Conservation (phyloP, 2,888 invertebrate genomes). For the Oeneis ivallda region DNA sequence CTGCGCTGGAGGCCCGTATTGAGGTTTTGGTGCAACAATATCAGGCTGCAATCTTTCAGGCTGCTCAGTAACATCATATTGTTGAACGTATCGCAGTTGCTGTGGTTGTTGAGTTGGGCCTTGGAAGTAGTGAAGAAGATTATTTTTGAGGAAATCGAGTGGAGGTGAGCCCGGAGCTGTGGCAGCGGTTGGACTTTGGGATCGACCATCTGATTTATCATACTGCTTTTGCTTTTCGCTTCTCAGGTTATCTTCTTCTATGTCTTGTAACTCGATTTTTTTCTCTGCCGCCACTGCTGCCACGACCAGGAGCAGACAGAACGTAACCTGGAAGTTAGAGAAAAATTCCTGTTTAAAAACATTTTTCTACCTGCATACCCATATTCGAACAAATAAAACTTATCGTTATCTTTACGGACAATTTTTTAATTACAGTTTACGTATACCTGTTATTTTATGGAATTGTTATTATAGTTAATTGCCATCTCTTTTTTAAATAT, state of each 20-base stretch:
- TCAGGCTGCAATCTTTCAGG: conserved; percentile 60
- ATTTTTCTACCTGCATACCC: too few species aligned
- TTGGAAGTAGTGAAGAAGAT: conserved; percentile 60
- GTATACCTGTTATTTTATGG: too few species aligned
- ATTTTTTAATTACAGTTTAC: too few species aligned
- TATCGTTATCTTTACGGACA: too few species aligned
- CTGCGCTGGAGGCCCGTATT: conserved; percentile 49
- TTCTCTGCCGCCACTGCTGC: conserved; percentile 75
- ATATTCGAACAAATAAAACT: too few species aligned
- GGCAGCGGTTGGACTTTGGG: conserved; percentile 45
- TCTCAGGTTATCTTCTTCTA: conserved; percentile 86
- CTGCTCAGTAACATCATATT: conserved; percentile 70
- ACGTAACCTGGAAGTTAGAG: conserved; percentile 66
- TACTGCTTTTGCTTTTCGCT: conserved; percentile 75
- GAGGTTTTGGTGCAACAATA: conserved; percentile 45
- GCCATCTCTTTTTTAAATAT: too few species aligned
- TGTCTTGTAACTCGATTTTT: conserved; percentile 87
- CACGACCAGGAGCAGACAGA: conserved; percentile 57
- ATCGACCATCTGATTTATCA: conserved; percentile 52
- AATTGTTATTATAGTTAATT: too few species aligned
- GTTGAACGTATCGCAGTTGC: conserved; percentile 64
- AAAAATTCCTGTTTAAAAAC: conserved; percentile 54
- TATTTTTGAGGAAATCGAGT: conserved; percentile 64
- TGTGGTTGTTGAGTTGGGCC: conserved; percentile 50
- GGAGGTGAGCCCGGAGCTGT: conserved; percentile 48